phyloP scores from a whole-genome alignment of 2,113 vertebrate species.

The Apaloderma vittatum region DNA sequence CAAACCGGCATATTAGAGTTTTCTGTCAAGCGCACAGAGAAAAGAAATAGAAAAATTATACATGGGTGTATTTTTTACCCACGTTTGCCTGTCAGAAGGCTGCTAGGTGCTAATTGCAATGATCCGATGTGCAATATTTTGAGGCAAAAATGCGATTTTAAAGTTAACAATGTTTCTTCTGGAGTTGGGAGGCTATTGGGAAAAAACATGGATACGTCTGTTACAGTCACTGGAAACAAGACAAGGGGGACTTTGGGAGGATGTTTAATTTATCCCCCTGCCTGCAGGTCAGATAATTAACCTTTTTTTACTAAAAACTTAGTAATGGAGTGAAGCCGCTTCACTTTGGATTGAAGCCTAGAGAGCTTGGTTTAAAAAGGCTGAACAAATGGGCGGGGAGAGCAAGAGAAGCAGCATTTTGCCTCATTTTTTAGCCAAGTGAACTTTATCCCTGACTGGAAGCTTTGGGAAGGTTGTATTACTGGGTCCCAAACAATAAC shows the following conservation, averaged over 20 bases:
- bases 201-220: not conserved
- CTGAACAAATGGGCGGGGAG: not conserved
- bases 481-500: not conserved
- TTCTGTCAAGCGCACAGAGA: conserved; percentile 7
- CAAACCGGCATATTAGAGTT: not conserved
- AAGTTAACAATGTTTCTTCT: not conserved
- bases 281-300: not conserved
- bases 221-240: not conserved
- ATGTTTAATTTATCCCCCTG: not conserved
- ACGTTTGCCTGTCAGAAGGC: not conserved
- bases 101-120: not conserved
- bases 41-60: not conserved
- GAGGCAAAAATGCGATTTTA: conserved; percentile 7
- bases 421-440: not conserved
- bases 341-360: not conserved
- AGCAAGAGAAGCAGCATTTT: not conserved
- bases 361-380: not conserved
- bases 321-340: too few species aligned
- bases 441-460: not conserved
- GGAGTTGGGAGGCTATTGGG: not conserved
- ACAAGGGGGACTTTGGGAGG: not conserved
- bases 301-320: not conserved
- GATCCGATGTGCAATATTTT: not conserved
- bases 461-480: not conserved
- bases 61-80: not conserved